These are phyloP conservation scores for Prolemur simus DNA, from an alignment of 2,113 vertebrate genomes.

Conservation along the genomic window DNA sequence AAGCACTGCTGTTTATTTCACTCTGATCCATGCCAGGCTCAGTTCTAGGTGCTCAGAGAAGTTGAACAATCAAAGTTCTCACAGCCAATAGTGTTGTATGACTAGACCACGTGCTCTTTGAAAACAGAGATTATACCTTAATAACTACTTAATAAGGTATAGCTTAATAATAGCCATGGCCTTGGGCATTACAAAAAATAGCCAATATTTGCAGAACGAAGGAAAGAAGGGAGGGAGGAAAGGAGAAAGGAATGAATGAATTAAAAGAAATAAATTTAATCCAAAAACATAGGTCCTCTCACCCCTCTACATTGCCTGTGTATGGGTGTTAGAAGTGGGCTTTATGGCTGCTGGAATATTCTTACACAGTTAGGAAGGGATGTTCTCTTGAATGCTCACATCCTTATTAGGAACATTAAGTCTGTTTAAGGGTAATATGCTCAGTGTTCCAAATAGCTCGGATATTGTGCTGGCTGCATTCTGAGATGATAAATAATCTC, in stretches of 20 bases:
- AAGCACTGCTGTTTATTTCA: background rate
- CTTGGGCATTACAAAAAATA: background rate
- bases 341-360: background rate
- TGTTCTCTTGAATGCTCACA: background rate
- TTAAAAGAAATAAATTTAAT: background rate
- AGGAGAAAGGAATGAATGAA: background rate
- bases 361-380: background rate
- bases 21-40: background rate
- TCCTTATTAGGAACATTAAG: background rate
- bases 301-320: background rate
- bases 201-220: background rate
- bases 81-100: rapidly evolving
- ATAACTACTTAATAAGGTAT: background rate
- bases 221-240: background rate
- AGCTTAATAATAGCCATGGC: background rate
- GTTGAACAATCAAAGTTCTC: background rate
- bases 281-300: background rate
- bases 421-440: background rate
- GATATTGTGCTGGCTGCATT: background rate
- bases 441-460: background rate
- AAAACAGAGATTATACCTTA: background rate
- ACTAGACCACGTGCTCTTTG: background rate
- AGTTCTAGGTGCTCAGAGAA: background rate
- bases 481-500: constrained; percentile 47
- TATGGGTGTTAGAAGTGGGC: background rate